Evolutionary conservation across 2,113 vertebrate species (phyloP).

Genomic region (Trichomycterus rosablanca): DNA sequence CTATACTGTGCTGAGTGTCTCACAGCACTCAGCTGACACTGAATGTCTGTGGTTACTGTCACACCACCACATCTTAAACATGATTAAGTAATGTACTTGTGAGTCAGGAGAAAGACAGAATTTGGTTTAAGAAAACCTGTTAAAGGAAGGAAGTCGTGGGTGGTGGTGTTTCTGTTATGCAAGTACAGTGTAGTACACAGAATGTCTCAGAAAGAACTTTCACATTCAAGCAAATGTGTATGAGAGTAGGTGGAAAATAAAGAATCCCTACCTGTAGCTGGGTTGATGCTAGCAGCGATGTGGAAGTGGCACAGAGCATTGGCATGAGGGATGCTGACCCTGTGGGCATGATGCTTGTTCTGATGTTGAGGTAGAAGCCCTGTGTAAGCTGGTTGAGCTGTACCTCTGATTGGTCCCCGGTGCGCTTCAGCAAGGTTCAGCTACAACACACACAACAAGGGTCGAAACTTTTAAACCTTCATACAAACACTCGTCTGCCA

Average conservation of each 20-base stretch:
- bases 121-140: too few relatives aligned
- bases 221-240: neutral
- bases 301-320: slow-evolving; percentile 97
- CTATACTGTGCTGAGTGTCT: slow-evolving; percentile 12
- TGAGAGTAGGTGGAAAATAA: neutral
- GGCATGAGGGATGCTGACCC: slow-evolving; percentile 70
- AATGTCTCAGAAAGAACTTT: too few relatives aligned
- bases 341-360: slow-evolving; percentile 78
- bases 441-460: slow-evolving; percentile 55
- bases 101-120: too few relatives aligned
- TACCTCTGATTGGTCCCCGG: slow-evolving; percentile 67
- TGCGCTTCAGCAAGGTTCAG: slow-evolving; percentile 76
- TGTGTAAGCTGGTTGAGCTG: slow-evolving; percentile 75
- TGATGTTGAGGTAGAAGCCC: slow-evolving; percentile 79
- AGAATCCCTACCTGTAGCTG: slow-evolving; percentile 77
- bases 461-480: neutral
- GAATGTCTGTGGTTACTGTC: slow-evolving; percentile 5
- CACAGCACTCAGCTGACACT: neutral
- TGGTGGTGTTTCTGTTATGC: too few relatives aligned
- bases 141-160: too few relatives aligned
- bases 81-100: too few relatives aligned
- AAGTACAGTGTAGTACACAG: neutral
- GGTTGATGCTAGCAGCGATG: slow-evolving; percentile 98
- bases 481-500: too few relatives aligned
- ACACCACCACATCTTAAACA: slow-evolving; percentile 2